phyloP scores from a whole-genome alignment of 2,888 invertebrate species.

The Drosophila sordidula region DNA sequence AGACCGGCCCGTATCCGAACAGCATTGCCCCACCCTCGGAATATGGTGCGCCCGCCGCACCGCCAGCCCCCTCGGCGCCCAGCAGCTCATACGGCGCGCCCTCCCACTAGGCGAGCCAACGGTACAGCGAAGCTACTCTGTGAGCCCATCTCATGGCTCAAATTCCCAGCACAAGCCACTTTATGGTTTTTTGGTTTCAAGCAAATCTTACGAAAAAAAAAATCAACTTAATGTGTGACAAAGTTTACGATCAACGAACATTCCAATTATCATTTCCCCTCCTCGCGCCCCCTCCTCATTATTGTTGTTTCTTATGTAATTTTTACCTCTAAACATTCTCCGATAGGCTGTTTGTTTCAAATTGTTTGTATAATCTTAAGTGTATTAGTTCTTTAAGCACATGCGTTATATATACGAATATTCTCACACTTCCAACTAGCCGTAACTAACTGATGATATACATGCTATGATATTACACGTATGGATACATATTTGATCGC shows the following conservation, averaged over 20 bases:
- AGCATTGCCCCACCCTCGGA: constrained; percentile 84
- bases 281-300: constrained; percentile 19
- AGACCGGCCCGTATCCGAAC: constrained; percentile 84
- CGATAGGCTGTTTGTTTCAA: constrained; percentile 82
- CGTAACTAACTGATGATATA: constrained; percentile 33
- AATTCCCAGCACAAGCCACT: constrained; percentile 19
- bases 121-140: no score
- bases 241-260: constrained; percentile 68
- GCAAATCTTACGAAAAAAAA: constrained; percentile 20
- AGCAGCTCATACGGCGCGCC: constrained; percentile 84
- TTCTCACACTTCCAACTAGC: constrained; percentile 41
- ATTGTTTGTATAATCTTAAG: constrained; percentile 72
- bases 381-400: constrained; percentile 62
- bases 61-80: constrained; percentile 82
- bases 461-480: constrained; percentile 11
- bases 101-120: constrained; percentile 65
- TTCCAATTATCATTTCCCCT: constrained; percentile 3
- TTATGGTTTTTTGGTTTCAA: constrained; percentile 40
- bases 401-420: constrained; percentile 74
- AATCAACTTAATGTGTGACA: constrained; percentile 73
- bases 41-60: constrained; percentile 83
- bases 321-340: constrained; percentile 74
- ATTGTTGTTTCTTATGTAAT: constrained; percentile 70
- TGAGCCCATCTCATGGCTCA: constrained; percentile 38
- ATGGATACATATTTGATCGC: constrained; percentile 1